Percentiles rank a stretch among this genome's conserved stretches.
Evolutionary conservation across 1,140 invertebrate genomes (phyloP).

Genomic region (Bombus difficillimus): DNA sequence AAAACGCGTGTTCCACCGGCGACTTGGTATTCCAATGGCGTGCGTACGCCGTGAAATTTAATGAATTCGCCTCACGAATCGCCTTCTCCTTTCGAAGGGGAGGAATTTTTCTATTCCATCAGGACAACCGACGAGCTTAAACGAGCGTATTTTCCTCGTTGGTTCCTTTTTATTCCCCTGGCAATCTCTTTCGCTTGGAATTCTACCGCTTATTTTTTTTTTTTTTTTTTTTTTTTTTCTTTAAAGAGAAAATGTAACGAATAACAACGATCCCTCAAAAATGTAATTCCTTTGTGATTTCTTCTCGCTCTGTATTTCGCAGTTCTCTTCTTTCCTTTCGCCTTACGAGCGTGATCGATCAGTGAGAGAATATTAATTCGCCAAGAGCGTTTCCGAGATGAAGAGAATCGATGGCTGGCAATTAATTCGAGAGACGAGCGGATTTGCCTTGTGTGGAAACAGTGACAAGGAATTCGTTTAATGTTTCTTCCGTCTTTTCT

Average conservation of each 20-base stretch:
- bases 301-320: neutral
- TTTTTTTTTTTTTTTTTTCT: too few species aligned
- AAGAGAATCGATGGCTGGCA: neutral
- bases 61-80: constrained; percentile 12
- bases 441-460: neutral
- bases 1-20: neutral
- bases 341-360: neutral
- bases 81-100: neutral
- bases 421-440: neutral
- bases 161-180: too few species aligned
- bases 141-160: neutral
- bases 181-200: too few species aligned
- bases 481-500: neutral
- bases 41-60: constrained; percentile 6
- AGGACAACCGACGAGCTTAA: neutral
- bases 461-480: neutral
- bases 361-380: neutral
- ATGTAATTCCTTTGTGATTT: neutral
- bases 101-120: constrained; percentile 18
- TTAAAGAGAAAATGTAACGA: too few species aligned
- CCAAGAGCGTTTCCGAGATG: neutral
- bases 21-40: neutral
- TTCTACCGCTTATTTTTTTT: too few species aligned
- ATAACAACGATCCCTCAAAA: too few species aligned
- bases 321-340: too few species aligned